Conservation (phyloP, 2,888 invertebrate species). For the Drosophila fungiperda region DNA sequence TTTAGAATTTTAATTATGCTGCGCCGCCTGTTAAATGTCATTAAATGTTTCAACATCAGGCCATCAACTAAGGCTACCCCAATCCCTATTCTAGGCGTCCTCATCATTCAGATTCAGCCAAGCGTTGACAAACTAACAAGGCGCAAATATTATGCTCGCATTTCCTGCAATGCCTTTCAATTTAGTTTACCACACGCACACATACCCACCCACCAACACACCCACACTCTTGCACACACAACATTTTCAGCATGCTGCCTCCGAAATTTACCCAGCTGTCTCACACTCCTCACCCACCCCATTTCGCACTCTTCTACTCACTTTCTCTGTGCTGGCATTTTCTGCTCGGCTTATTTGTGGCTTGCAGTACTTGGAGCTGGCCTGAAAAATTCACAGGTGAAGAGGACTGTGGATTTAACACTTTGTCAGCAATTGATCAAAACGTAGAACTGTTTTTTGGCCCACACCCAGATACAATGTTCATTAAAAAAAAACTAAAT, state of each 20-base stretch:
- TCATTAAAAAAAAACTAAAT: background rate
- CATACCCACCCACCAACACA: slow-evolving; percentile 41
- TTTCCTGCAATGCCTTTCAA: slow-evolving; percentile 72
- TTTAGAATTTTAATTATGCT: slow-evolving; percentile 75
- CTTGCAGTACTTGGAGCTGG: slow-evolving; percentile 37
- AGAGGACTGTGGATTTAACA: slow-evolving; percentile 35
- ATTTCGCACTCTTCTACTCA: background rate
- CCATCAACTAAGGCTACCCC: slow-evolving; percentile 7
- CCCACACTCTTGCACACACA: slow-evolving; percentile 54
- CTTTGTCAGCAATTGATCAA: slow-evolving; percentile 11
- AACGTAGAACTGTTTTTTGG: background rate
- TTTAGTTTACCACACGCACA: slow-evolving; percentile 69
- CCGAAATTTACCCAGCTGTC: slow-evolving; percentile 27
- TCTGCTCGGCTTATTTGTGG: slow-evolving; percentile 75
- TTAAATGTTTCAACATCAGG: slow-evolving; percentile 66
- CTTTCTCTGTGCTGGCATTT: slow-evolving; percentile 57
- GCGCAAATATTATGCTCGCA: slow-evolving; percentile 74
- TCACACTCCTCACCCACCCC: background rate
- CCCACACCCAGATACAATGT: background rate
- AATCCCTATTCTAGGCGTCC: slow-evolving; percentile 8
- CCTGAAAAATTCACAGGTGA: slow-evolving; percentile 37
- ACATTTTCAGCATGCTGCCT: slow-evolving; percentile 48
- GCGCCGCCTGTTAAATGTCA: slow-evolving; percentile 75
- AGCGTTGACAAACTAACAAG: slow-evolving; percentile 77
- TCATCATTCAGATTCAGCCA: slow-evolving; percentile 69